Conservation (phyloP, 2,113 vertebrate genomes). For the Hemiscyllium ocellatum region DNA sequence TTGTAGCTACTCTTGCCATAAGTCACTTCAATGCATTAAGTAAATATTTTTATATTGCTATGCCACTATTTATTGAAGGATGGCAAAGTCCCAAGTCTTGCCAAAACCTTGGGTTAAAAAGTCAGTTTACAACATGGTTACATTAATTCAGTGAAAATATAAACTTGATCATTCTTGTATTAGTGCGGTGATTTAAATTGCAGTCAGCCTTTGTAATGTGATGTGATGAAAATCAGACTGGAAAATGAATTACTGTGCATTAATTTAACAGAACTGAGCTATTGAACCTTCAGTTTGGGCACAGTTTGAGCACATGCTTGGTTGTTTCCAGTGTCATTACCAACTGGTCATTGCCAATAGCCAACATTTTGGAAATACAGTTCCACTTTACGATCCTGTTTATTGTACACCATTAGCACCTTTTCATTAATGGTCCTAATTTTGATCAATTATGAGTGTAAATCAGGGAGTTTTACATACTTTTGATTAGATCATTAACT, state of each 20-base stretch:
- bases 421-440: not conserved
- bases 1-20: constrained; percentile 95
- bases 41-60: constrained; percentile 99
- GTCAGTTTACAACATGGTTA: constrained; percentile 88
- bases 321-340: not conserved
- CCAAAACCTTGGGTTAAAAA: constrained; percentile 92
- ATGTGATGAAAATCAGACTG: constrained; percentile 65
- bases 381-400: too few species aligned
- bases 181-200: constrained; percentile 79
- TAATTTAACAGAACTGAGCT: not conserved
- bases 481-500: too few species aligned
- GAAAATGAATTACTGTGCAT: constrained; percentile 2
- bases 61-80: constrained; percentile 98
- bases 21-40: constrained; percentile 96
- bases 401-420: not conserved
- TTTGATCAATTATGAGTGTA: not conserved
- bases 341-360: not conserved
- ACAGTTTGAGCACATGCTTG: too few species aligned
- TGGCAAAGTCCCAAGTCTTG: constrained; percentile 90
- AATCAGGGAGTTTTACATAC: not conserved
- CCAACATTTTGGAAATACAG: not conserved
- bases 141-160: constrained; percentile 73
- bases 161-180: constrained; percentile 72
- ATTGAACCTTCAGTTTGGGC: not conserved
- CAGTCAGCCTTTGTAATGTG: constrained; percentile 62